Conservation (phyloP, 92 coral and sea anemone genomes). For the Palythoa grandis region DNA sequence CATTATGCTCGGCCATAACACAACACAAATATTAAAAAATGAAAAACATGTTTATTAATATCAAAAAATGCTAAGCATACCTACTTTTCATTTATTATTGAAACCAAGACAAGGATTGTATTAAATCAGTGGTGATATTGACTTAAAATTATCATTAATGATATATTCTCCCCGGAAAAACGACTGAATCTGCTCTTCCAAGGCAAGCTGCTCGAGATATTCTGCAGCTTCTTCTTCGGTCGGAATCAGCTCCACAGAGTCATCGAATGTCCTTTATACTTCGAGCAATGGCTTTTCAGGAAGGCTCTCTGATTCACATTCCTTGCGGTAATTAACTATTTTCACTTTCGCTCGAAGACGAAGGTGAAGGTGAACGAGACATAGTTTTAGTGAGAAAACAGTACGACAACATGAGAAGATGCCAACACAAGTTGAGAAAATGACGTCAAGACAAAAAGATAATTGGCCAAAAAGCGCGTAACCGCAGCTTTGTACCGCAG, state of each 20-base stretch:
- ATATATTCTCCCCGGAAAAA: no score
- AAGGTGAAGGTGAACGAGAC: constrained; percentile 37
- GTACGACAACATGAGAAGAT: not conserved
- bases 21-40: no score
- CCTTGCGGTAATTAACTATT: not conserved
- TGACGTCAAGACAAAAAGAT: constrained; percentile 38
- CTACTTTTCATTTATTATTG: no score
- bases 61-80: no score
- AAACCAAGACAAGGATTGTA: no score
- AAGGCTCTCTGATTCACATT: constrained; percentile 34
- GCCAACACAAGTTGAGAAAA: constrained; percentile 40
- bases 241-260: constrained; percentile 52
- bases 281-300: not conserved
- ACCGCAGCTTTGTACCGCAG: constrained; percentile 45
- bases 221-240: constrained; percentile 47
- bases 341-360: constrained; percentile 23
- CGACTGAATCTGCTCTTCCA: constrained; percentile 51
- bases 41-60: no score
- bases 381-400: not conserved
- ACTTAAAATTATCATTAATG: no score
- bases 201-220: constrained; percentile 32
- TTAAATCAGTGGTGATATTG: no score
- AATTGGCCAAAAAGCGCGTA: not conserved
- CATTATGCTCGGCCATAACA: no score
- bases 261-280: constrained; percentile 27